A percentile compares a stretch with the other conserved stretches of the same genome.
Conservation (phyloP, 2,797 vertebrate species). For the Platalea minor region DNA sequence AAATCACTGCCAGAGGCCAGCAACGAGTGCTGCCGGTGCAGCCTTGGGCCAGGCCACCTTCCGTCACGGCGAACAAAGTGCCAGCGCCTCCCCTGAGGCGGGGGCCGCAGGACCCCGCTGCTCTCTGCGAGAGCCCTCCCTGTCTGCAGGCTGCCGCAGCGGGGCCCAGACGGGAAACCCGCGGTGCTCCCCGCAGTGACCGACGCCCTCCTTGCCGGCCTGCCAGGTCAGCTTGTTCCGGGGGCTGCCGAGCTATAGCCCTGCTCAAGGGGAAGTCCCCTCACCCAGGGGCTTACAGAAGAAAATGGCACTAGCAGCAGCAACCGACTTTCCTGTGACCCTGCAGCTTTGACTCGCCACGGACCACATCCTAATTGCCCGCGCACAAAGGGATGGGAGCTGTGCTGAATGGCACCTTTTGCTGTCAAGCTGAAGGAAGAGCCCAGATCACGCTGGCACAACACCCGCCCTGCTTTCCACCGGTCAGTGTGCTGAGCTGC, state of each 20-base stretch:
- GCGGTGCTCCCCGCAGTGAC: not conserved
- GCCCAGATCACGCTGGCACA: not conserved
- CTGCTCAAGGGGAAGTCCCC: not conserved
- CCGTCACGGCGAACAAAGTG: not conserved
- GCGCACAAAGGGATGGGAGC: not conserved
- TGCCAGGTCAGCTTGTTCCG: not conserved
- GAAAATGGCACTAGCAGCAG: not conserved
- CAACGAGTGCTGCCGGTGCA: too few species aligned
- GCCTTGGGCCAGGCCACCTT: not conserved
- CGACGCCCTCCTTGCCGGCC: not conserved
- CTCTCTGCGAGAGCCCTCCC: not conserved
- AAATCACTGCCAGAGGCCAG: not conserved
- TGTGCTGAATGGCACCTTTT: not conserved
- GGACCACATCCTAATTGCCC: not conserved
- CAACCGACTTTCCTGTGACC: not conserved
- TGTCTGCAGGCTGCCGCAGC: not conserved
- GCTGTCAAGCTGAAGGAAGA: not conserved
- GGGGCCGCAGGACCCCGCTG: not conserved
- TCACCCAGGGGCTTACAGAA: not conserved
- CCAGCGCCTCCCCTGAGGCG: not conserved
- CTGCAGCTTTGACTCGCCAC: not conserved
- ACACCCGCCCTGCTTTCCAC: too few species aligned
- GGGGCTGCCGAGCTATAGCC: not conserved
- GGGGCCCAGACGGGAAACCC: not conserved
- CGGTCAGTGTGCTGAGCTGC: accelerated